These are phyloP conservation scores for Lacanobia wlatinum DNA, from an alignment of 2,888 invertebrate genomes.

Conservation along the genomic window DNA sequence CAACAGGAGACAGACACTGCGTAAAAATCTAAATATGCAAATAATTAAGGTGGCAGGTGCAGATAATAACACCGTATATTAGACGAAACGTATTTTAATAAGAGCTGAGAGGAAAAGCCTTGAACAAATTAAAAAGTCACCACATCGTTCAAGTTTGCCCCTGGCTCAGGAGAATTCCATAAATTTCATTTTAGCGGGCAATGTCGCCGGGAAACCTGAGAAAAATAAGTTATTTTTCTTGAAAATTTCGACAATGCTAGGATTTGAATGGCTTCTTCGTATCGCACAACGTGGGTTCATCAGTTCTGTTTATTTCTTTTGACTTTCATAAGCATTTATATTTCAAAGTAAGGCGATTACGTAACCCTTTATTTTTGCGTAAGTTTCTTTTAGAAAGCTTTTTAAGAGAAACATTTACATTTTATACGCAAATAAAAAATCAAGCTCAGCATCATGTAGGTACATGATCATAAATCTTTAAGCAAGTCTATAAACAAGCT, in stretches of 20 bases:
- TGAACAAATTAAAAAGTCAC: constrained; percentile 80
- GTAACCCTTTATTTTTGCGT: neutral
- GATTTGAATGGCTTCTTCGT: constrained; percentile 32
- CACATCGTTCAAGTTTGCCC: constrained; percentile 73
- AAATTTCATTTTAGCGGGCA: constrained; percentile 77
- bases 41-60: constrained; percentile 71
- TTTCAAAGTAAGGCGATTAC: neutral
- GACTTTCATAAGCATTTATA: neutral
- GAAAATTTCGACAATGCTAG: constrained; percentile 24
- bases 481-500: neutral
- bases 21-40: constrained; percentile 57
- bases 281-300: constrained; percentile 1
- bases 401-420: too few relatives aligned
- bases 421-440: too few relatives aligned
- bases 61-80: constrained; percentile 68
- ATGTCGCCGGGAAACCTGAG: constrained; percentile 60
- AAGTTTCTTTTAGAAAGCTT: neutral
- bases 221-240: constrained; percentile 43
- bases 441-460: too few relatives aligned
- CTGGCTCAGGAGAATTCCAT: constrained; percentile 69
- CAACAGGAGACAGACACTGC: constrained; percentile 19
- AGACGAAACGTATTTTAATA: constrained; percentile 70
- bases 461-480: too few relatives aligned
- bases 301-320: constrained; percentile 5
- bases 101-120: constrained; percentile 67